Base-by-base conservation (phyloP, 2,888 invertebrate genomes). In the Atethmia centrago region DNA sequence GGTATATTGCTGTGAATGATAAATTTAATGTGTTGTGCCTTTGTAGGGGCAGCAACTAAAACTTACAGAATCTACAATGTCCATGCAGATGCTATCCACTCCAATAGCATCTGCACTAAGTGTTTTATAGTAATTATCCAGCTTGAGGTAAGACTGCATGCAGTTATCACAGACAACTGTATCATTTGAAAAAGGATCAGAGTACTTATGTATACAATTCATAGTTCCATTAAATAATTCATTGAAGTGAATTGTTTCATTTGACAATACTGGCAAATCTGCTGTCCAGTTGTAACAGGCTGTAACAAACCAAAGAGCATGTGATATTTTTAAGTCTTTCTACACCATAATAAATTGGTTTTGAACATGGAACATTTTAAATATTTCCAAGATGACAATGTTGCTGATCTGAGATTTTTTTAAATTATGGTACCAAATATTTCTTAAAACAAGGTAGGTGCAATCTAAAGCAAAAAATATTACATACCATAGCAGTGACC, bases 21-120 rank as follows among this genome's bases (percentile, higher is more conserved):
- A n/a, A 16, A 36, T 49, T n/a, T 12, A 51, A 36, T 64, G 53
- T 0, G 0, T 64, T 0, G 3, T 0, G 0, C n/a, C n/a, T 19
- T n/a, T 64, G 3, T 71, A 28, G 14, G 16, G 2, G 16, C 16
- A 28, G 70, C 12, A 40, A 56, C 0, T 12, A 28, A 4, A 62
- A 94, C 96, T 95, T 93, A 97, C 97, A 83, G 97, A 93, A 92
- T 97, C 97, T 2, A 97, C 97, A 83, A 97, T 96, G 90, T 97
- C 97, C 97, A 97, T 97, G 86, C 97, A 97, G 75, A 97, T 94
- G 78, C 95, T 96, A 79, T 97, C 97, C 71, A 97, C 96, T 75
- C 97, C 97, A 88, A 97, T 96, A 71, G 95, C 92, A 88, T 97
- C 96, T 83, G 94, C 85, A 77, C 96, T 97, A 71, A 97, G 92